A percentile compares a stretch with the other conserved stretches of the same genome.
Conservation (phyloP, 2,113 vertebrate genomes). For the Corythornis madagascariensis region DNA sequence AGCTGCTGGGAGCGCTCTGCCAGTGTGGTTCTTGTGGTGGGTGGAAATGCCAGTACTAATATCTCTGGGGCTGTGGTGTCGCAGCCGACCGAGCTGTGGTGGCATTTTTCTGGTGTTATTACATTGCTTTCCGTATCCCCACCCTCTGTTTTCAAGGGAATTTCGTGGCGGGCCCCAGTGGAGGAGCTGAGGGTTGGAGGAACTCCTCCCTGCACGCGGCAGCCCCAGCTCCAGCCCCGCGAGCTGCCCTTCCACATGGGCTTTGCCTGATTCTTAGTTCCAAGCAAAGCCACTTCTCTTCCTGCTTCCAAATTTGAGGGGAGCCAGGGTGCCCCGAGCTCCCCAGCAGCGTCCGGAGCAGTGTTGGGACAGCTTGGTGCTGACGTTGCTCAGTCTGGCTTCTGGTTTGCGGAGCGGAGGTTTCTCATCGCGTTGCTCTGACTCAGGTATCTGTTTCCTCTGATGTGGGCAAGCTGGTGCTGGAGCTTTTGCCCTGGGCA, state of each 20-base stretch:
- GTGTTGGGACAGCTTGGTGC: not conserved
- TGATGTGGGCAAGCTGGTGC: constrained; percentile 29
- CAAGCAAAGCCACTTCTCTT: constrained; percentile 49
- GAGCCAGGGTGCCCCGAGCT: not conserved
- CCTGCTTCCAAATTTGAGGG: not conserved
- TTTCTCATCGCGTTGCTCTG: constrained; percentile 29
- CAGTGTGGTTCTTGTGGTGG: constrained; percentile 67
- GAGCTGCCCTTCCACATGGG: constrained; percentile 18
- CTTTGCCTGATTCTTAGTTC: constrained; percentile 60
- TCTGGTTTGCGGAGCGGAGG: constrained; percentile 8
- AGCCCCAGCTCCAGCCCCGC: not conserved
- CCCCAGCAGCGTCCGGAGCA: not conserved
- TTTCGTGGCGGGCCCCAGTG: not conserved
- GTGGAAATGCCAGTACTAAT: constrained; percentile 45
- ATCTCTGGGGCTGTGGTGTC: constrained; percentile 57
- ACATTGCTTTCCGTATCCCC: constrained; percentile 54
- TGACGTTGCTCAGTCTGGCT: constrained; percentile 5
- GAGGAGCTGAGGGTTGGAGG: constrained; percentile 8
- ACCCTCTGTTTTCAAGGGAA: constrained; percentile 73
- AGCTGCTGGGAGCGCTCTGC: constrained; percentile 37
- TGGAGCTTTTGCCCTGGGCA: not conserved
- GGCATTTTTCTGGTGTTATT: constrained; percentile 69
- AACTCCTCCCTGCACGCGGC: constrained; percentile 46
- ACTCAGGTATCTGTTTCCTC: constrained; percentile 47
- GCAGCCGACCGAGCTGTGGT: constrained; percentile 46